A percentile compares a stretch with the other conserved stretches of the same genome.
Conservation (phyloP, 2,888 invertebrate species). For the Agrotis clavis region DNA sequence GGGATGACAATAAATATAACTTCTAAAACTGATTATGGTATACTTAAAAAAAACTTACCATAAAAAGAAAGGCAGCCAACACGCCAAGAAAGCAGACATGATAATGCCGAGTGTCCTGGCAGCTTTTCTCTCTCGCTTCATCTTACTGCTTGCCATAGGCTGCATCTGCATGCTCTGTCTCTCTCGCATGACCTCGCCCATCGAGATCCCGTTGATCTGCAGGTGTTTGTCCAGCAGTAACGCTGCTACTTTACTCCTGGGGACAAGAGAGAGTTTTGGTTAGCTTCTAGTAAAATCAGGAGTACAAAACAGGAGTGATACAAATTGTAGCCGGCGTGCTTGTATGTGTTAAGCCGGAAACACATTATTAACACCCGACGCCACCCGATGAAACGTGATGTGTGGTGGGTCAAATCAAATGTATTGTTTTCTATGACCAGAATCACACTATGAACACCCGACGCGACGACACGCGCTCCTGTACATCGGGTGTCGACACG, state of each 20-base stretch:
- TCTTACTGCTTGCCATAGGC: constrained; percentile 95
- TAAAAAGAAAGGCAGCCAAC: constrained; percentile 98
- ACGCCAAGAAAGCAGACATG: constrained; percentile 98
- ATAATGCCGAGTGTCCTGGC: constrained; percentile 98
- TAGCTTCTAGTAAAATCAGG: not conserved
- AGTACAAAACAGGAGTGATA: not conserved
- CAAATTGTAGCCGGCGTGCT: too few species aligned
- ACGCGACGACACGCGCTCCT: too few species aligned
- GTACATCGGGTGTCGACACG: too few species aligned
- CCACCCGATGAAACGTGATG: too few species aligned
- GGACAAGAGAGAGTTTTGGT: constrained; percentile 18
- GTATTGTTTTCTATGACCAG: too few species aligned
- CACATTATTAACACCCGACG: too few species aligned
- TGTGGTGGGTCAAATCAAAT: too few species aligned
- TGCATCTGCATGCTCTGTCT: constrained; percentile 93
- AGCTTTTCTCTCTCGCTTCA: constrained; percentile 97
- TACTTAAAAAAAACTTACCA: constrained; percentile 92
- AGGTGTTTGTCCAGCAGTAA: constrained; percentile 96
- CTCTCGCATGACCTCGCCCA: constrained; percentile 91
- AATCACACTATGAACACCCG: too few species aligned
- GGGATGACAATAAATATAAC: too few species aligned
- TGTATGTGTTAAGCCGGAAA: too few species aligned
- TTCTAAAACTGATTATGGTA: not conserved
- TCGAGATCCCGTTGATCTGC: constrained; percentile 97
- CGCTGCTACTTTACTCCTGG: constrained; percentile 97